Percentiles rank a stretch among this genome's conserved stretches.
Conservation (phyloP, 2,113 vertebrate genomes). For the Chrysochloris asiatica region DNA sequence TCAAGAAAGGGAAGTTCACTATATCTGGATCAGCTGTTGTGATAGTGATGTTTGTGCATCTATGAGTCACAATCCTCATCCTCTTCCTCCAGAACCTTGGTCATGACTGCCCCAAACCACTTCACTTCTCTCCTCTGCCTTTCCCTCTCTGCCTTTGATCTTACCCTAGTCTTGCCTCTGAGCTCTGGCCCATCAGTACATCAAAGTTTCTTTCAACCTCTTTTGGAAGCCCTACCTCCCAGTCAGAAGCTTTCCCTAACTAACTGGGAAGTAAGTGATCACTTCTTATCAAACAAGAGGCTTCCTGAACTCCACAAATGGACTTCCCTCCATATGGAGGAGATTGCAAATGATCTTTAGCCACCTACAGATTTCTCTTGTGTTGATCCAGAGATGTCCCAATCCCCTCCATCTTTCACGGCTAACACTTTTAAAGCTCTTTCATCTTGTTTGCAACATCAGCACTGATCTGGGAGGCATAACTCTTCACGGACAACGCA, state of each 20-base stretch:
- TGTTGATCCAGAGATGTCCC: background rate
- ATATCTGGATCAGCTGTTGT: background rate
- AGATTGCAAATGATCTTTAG: background rate
- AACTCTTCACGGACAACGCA: background rate
- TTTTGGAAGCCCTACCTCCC: constrained; percentile 23
- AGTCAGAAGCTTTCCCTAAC: background rate
- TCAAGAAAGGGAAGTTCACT: background rate
- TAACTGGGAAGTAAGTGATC: background rate
- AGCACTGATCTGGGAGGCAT: constrained; percentile 26
- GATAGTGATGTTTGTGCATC: background rate
- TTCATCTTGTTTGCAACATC: constrained; percentile 3
- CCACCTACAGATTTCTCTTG: background rate
- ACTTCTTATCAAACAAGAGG: background rate
- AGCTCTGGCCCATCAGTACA: constrained; percentile 12
- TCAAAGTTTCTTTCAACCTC: constrained; percentile 52
- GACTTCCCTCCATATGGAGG: background rate
- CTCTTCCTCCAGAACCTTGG: background rate
- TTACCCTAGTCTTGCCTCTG: background rate
- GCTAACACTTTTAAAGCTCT: background rate
- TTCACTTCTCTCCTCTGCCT: background rate
- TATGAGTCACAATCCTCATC: background rate
- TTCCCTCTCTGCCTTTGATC: constrained; percentile 51
- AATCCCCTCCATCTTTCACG: background rate
- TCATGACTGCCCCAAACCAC: background rate
- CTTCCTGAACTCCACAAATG: background rate